phyloP scores from a whole-genome alignment of 2,888 invertebrate species.

The Lamellibrachia columna region DNA sequence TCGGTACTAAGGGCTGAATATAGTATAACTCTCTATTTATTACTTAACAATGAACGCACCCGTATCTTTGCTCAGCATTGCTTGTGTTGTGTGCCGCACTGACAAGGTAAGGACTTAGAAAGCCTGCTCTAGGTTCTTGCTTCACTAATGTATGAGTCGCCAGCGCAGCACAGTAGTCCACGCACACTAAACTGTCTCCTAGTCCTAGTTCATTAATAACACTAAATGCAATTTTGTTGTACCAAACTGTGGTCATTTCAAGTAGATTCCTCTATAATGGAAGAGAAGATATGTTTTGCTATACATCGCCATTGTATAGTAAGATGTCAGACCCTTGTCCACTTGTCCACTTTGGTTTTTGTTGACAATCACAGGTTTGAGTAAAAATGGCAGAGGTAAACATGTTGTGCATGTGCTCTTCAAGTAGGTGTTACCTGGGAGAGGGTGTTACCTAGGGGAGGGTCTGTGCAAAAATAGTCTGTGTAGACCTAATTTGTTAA shows the following conservation, averaged over 20 bases:
- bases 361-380: neutral
- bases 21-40: neutral
- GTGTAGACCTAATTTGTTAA: too few species aligned
- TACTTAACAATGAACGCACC: neutral
- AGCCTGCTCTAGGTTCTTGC: neutral
- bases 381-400: neutral
- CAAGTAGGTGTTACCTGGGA: too few species aligned
- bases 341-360: neutral
- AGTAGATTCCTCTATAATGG: neutral
- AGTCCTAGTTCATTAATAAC: neutral
- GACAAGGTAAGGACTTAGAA: neutral
- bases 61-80: neutral
- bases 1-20: neutral
- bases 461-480: too few species aligned
- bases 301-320: neutral
- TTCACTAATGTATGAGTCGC: conserved; percentile 1
- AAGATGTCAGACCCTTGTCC: too few species aligned
- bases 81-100: neutral
- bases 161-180: neutral
- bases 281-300: neutral
- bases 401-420: neutral
- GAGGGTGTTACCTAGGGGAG: too few species aligned
- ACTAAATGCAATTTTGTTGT: neutral
- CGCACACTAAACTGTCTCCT: neutral
- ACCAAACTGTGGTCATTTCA: neutral